phyloP scores from a whole-genome alignment of 2,888 invertebrate genomes.

The Cerastoderma edule region DNA sequence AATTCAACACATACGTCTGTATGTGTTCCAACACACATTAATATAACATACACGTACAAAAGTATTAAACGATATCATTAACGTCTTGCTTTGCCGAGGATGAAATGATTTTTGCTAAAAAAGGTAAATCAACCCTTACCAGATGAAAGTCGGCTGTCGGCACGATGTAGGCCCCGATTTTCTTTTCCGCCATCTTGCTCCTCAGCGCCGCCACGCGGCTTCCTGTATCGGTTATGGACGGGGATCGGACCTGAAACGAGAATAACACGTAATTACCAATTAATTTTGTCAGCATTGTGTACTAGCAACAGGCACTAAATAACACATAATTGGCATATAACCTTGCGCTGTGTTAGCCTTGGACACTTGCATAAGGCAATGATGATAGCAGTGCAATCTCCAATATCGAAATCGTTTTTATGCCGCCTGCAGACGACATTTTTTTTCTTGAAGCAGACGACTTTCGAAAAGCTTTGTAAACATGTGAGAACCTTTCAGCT shows the following conservation, averaged over 20 bases:
- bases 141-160: conserved; percentile 71
- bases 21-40: not conserved
- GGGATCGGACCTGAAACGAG: not conserved
- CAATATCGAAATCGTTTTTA: not conserved
- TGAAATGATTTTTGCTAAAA: not conserved
- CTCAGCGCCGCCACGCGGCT: conserved; percentile 45
- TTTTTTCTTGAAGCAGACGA: not conserved
- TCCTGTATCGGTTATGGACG: conserved; percentile 17
- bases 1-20: not conserved
- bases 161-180: conserved; percentile 69
- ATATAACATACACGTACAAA: not conserved
- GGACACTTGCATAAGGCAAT: not conserved
- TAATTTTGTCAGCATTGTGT: not conserved
- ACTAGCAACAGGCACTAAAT: not conserved
- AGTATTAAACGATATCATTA: not conserved
- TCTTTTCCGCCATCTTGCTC: conserved; percentile 39
- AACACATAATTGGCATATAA: not conserved
- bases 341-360: not conserved
- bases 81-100: not conserved
- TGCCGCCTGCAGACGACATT: not conserved
- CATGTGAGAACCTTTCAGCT: too few species aligned
- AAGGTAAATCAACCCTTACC: conserved; percentile 47
- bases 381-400: not conserved
- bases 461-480: too few species aligned
- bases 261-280: not conserved